Evolutionary conservation across 2,797 vertebrate species (phyloP).

Genomic region (Falco columbarius): DNA sequence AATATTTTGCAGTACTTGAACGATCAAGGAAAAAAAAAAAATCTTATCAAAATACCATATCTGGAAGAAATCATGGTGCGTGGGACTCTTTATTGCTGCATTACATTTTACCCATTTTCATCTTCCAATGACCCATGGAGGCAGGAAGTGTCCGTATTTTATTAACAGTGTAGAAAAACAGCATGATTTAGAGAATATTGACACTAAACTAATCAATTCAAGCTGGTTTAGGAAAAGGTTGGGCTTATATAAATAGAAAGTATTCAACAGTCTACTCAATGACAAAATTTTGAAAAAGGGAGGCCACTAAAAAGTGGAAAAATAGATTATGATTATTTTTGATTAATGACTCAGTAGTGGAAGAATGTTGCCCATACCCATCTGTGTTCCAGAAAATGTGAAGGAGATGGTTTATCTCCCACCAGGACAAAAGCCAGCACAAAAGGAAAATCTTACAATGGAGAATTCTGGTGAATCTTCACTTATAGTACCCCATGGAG

Average conservation of each 20-base stretch:
- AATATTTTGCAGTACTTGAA: background rate
- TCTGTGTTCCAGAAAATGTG: constrained; percentile 51
- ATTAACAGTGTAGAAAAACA: background rate
- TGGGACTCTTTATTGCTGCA: background rate
- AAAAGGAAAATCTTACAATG: constrained; percentile 40
- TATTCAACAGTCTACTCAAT: background rate
- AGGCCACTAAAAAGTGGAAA: constrained; percentile 20
- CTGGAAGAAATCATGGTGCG: background rate
- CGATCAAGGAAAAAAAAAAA: background rate
- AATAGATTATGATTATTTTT: constrained; percentile 50
- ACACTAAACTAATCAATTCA: background rate
- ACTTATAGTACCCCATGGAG: background rate
- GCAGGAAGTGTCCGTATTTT: background rate
- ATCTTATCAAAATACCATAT: background rate
- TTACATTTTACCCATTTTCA: background rate
- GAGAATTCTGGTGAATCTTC: constrained; percentile 48
- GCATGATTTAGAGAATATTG: background rate
- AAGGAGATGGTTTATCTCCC: constrained; percentile 51
- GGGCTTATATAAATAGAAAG: constrained; percentile 15
- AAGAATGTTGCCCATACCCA: constrained; percentile 47
- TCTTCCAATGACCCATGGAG: background rate
- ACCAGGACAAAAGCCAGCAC: constrained; percentile 48
- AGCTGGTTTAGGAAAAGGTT: background rate
- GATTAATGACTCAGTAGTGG: constrained; percentile 1
- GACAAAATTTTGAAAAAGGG: constrained; percentile 12